A percentile compares a stretch with the other conserved stretches of the same genome.
Evolutionary conservation across 1,140 invertebrate species (phyloP).

Genomic region (Hydropsyche tenuis): DNA sequence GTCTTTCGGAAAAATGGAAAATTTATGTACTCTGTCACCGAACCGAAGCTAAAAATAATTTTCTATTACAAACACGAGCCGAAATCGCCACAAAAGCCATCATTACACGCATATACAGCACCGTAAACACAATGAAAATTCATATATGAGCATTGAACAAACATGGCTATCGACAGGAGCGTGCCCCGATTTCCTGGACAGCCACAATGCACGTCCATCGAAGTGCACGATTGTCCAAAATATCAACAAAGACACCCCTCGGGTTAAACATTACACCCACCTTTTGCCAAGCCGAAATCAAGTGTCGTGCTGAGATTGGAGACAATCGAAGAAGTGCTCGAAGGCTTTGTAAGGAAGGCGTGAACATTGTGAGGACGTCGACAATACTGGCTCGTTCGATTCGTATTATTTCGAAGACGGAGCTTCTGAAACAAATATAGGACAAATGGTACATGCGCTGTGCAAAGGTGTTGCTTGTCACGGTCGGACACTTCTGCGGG

Average conservation of each 20-base stretch:
- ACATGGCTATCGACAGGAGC: slow-evolving; percentile 35
- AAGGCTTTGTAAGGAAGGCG: slow-evolving; percentile 28
- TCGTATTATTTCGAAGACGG: slow-evolving; percentile 4
- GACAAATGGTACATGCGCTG: neutral
- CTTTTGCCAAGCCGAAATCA: slow-evolving; percentile 41
- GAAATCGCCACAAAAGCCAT: slow-evolving; percentile 41
- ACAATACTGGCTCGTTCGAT: slow-evolving; percentile 18
- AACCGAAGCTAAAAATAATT: slow-evolving; percentile 45
- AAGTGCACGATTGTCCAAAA: slow-evolving; percentile 30
- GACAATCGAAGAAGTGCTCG: slow-evolving; percentile 38
- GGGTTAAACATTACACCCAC: slow-evolving; percentile 50
- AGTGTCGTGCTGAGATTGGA: slow-evolving; percentile 44
- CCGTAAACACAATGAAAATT: slow-evolving; percentile 49
- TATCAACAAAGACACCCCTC: slow-evolving; percentile 35
- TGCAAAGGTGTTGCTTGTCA: no score
- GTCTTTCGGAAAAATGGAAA: slow-evolving; percentile 43
- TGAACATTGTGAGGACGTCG: slow-evolving; percentile 24
- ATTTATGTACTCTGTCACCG: slow-evolving; percentile 43
- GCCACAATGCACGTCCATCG: slow-evolving; percentile 19
- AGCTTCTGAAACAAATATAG: slow-evolving; percentile 26
- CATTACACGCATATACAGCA: slow-evolving; percentile 48
- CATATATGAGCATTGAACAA: slow-evolving; percentile 43
- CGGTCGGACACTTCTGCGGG: neutral
- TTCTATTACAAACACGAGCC: slow-evolving; percentile 46
- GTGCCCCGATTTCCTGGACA: slow-evolving; percentile 44